Evolutionary conservation across 2,797 vertebrate genomes (phyloP).

Genomic region (Scomberomorus guttatus): DNA sequence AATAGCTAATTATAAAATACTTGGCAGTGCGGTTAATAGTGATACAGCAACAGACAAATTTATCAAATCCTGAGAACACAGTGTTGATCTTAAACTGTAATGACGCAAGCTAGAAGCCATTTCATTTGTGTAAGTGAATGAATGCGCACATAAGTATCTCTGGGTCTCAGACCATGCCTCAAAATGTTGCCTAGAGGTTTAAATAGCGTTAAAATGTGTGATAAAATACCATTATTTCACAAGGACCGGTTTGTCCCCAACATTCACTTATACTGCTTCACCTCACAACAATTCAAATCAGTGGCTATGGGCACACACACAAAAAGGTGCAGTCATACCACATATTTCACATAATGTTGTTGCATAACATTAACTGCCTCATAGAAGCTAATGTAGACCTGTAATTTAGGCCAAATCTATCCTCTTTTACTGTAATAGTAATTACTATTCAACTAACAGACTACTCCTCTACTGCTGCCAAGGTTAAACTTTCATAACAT

Average conservation of each 20-base stretch:
- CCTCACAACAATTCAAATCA: neutral
- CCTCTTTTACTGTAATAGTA: constrained; percentile 25
- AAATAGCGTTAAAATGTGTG: neutral
- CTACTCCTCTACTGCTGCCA: constrained; percentile 35
- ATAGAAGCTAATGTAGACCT: constrained; percentile 10
- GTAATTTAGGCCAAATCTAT: constrained; percentile 1
- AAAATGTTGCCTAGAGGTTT: neutral
- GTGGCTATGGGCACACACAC: no score
- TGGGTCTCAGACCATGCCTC: neutral
- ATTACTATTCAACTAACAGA: constrained; percentile 46
- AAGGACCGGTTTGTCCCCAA: neutral
- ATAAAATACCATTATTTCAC: neutral
- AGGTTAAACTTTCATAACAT: constrained; percentile 59
- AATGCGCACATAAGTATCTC: neutral
- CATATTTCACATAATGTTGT: neutral
- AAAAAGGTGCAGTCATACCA: neutral
- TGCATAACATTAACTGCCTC: neutral
- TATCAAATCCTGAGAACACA: neutral
- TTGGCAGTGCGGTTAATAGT: constrained; percentile 25
- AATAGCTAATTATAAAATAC: constrained; percentile 36
- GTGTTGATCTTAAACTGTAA: neutral
- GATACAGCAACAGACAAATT: constrained; percentile 16
- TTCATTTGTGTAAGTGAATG: neutral
- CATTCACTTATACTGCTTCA: neutral
- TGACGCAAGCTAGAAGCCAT: neutral